Evolutionary conservation across 2,797 vertebrate genomes (phyloP).

Genomic region (Morelia viridis): DNA sequence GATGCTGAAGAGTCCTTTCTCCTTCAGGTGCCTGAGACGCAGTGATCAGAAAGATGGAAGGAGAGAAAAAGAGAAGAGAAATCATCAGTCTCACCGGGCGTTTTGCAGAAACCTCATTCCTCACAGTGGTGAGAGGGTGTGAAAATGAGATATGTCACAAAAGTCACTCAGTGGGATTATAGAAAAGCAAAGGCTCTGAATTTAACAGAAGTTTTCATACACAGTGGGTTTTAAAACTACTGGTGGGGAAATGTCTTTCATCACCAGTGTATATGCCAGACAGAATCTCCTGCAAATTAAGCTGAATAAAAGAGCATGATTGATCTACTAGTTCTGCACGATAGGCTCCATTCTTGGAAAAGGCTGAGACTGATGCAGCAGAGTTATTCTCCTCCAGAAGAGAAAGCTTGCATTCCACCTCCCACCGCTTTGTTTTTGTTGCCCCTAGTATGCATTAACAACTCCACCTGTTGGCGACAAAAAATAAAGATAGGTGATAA

Average conservation of each 20-base stretch:
- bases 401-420: background rate
- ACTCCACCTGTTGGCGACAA: slow-evolving; percentile 17
- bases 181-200: background rate
- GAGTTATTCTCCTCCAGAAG: background rate
- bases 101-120: slow-evolving; percentile 28
- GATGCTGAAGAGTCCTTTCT: slow-evolving; percentile 67
- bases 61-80: slow-evolving; percentile 20
- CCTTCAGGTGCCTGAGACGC: slow-evolving; percentile 70
- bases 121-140: slow-evolving; percentile 3
- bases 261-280: accelerated
- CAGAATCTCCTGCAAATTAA: slow-evolving; percentile 20
- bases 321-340: slow-evolving; percentile 9
- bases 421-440: background rate
- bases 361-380: background rate
- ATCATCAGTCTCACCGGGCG: slow-evolving; percentile 21
- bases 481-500: background rate
- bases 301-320: background rate
- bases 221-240: background rate
- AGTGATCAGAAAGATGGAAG: slow-evolving; percentile 24
- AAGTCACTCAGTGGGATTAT: background rate
- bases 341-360: slow-evolving; percentile 26
- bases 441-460: slow-evolving; percentile 15
- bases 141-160: slow-evolving; percentile 7
- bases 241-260: slow-evolving; percentile 1
- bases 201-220: slow-evolving; percentile 1